A percentile compares a stretch with the other conserved stretches of the same genome.
These are phyloP conservation scores for Ormia ochracea DNA, from an alignment of 2,888 invertebrate genomes.

Conservation along the genomic window DNA sequence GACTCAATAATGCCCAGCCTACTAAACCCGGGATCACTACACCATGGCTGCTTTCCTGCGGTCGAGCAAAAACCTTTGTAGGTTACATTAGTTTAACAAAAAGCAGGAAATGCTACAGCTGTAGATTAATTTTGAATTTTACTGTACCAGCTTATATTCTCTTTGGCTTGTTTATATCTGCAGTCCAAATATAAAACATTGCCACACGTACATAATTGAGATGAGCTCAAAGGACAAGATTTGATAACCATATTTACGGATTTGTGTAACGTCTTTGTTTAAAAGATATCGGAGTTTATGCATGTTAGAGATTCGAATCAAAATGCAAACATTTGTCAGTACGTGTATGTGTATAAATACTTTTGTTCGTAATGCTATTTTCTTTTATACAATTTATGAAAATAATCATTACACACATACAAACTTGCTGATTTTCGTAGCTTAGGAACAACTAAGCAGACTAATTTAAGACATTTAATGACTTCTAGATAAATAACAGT, in stretches of 20 bases:
- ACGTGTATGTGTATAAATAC: background rate
- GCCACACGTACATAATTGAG: background rate
- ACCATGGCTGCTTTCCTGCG: too few species aligned
- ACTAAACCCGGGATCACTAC: too few species aligned
- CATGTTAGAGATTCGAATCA: background rate
- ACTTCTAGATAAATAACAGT: too few species aligned
- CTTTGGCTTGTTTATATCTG: background rate
- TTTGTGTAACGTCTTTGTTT: background rate
- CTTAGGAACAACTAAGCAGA: slow-evolving; percentile 5
- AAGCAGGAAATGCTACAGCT: too few species aligned
- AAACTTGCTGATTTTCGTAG: background rate
- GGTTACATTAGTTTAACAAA: too few species aligned
- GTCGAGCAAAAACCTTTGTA: too few species aligned
- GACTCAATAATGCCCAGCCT: too few species aligned
- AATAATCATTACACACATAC: background rate
- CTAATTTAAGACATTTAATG: too few species aligned
- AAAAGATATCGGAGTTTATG: background rate
- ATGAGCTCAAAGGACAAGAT: slow-evolving; percentile 9
- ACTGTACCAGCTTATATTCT: background rate
- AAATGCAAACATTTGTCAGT: background rate
- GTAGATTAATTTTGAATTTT: too few species aligned
- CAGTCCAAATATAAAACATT: background rate
- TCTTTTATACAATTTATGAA: background rate
- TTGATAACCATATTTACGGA: slow-evolving; percentile 19
- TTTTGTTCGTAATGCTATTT: background rate